phyloP scores from a whole-genome alignment of 2,113 vertebrate genomes.

The Mirounga angustirostris region DNA sequence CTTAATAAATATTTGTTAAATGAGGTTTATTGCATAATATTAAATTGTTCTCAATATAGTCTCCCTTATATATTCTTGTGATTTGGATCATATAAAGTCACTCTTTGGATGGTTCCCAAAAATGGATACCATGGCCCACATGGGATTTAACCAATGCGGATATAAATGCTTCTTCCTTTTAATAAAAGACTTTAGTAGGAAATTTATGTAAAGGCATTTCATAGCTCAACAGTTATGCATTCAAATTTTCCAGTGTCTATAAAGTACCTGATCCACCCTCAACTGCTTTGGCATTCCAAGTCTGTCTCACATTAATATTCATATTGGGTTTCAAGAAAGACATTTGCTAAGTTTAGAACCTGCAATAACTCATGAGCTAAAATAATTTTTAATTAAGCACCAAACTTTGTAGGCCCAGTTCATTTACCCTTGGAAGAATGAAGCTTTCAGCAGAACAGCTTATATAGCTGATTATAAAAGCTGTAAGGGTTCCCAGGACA shows the following conservation, averaged over 20 bases:
- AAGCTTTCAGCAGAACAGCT: constrained; percentile 59
- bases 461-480: constrained; percentile 56
- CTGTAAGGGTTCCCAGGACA: constrained; percentile 44
- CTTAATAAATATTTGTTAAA: not conserved
- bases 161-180: constrained; percentile 46
- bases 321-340: constrained; percentile 52
- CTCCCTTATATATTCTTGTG: not conserved
- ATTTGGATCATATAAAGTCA: not conserved
- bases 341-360: constrained; percentile 73
- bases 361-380: constrained; percentile 68
- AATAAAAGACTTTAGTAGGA: not conserved
- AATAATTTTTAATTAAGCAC: constrained; percentile 51
- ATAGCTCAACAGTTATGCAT: not conserved
- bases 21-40: not conserved
- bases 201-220: constrained; percentile 49
- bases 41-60: not conserved
- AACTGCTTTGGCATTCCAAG: constrained; percentile 9
- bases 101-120: not conserved
- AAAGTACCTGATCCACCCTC: not conserved
- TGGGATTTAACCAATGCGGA: not conserved
- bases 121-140: not conserved
- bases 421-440: constrained; percentile 61
- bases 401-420: constrained; percentile 61
- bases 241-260: not conserved
- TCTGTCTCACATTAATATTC: constrained; percentile 68